These are phyloP conservation scores for Limnephilus lunatus DNA, from an alignment of 2,888 invertebrate species.

Conservation along the genomic window DNA sequence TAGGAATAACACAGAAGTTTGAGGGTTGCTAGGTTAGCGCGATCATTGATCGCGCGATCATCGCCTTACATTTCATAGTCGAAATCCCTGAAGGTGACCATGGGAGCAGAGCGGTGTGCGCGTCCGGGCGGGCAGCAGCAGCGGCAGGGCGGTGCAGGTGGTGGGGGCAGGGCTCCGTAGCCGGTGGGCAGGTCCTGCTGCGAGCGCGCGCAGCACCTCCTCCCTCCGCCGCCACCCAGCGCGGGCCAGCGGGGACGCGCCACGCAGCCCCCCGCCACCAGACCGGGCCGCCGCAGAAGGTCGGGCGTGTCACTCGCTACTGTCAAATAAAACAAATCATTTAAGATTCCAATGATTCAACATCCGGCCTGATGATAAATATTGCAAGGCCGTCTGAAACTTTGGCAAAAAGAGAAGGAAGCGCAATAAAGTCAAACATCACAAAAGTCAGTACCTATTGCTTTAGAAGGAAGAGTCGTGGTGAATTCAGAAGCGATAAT, in stretches of 20 bases:
- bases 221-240: constrained; percentile 69
- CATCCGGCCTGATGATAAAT: not conserved
- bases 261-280: constrained; percentile 66
- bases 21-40: too few species aligned
- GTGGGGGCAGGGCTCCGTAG: constrained; percentile 69
- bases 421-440: not conserved
- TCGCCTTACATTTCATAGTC: constrained; percentile 63
- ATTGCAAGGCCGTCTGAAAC: not conserved
- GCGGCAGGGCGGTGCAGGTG: constrained; percentile 68
- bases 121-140: constrained; percentile 59
- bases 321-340: constrained; percentile 64
- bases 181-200: constrained; percentile 60
- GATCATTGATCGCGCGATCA: too few species aligned
- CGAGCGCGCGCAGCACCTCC: constrained; percentile 71
- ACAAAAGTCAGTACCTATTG: too few species aligned
- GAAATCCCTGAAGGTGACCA: constrained; percentile 77
- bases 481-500: not conserved
- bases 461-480: not conserved
- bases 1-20: too few species aligned
- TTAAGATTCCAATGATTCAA: not conserved
- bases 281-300: constrained; percentile 72
- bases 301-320: constrained; percentile 75
- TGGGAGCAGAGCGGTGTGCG: constrained; percentile 76
- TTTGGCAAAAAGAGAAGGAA: not conserved
- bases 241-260: constrained; percentile 68